Evolutionary conservation across 2,113 vertebrate species (phyloP).

Genomic region (Paedocypris sp.): DNA sequence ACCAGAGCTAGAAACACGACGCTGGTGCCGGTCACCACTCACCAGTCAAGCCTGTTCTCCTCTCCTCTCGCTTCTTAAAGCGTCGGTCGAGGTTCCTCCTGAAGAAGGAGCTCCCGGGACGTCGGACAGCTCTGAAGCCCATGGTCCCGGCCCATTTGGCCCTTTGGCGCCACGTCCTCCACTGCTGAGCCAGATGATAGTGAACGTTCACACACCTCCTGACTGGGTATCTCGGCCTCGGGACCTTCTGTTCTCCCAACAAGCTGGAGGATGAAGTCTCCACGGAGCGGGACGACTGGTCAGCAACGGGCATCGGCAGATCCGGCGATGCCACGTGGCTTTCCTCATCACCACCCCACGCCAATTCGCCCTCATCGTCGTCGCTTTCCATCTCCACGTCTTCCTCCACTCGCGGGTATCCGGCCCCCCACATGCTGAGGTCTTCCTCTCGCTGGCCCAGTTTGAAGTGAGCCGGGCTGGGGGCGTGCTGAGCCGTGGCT

Average conservation of each 20-base stretch:
- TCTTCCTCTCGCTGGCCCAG: background rate
- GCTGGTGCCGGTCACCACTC: too few relatives aligned
- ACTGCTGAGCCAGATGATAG: slow-evolving; percentile 48
- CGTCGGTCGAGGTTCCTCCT: background rate
- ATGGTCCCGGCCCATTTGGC: slow-evolving; percentile 43
- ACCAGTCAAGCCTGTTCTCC: background rate
- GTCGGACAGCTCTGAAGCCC: slow-evolving; percentile 20
- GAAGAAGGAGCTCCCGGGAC: background rate
- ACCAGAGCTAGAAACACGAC: too few relatives aligned
- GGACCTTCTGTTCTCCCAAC: background rate
- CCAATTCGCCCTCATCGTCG: background rate
- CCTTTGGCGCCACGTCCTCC: slow-evolving; percentile 57
- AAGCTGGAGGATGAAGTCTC: too few relatives aligned
- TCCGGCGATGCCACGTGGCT: too few relatives aligned
- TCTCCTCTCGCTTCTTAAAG: background rate
- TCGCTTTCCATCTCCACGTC: background rate
- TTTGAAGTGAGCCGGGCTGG: slow-evolving; percentile 3
- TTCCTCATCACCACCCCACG: slow-evolving; percentile 18
- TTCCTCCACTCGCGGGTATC: background rate
- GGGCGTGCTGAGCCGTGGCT: background rate
- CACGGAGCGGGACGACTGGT: too few relatives aligned
- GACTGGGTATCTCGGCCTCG: background rate
- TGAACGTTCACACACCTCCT: background rate
- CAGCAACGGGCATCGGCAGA: too few relatives aligned
- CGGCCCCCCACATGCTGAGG: background rate